Conservation (phyloP, 37 sponge, comb jelly and placozoan species). For the Chondrilla cf. caribensis region DNA sequence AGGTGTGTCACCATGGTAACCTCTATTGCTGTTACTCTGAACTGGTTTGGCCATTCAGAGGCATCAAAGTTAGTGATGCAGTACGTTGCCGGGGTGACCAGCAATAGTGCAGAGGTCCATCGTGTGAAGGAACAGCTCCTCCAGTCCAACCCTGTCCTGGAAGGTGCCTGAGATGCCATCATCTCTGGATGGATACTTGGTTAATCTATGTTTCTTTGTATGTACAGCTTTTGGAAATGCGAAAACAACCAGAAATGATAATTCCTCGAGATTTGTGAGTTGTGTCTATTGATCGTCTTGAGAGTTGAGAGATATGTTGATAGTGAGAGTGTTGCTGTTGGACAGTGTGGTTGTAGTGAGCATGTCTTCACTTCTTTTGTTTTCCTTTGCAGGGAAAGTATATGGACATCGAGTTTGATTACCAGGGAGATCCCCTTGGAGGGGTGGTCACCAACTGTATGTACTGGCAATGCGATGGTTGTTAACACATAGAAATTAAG, state of each 20-base stretch:
- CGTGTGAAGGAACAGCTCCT: constrained; percentile 80
- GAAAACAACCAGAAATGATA: constrained; percentile 83
- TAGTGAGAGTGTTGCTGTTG: no score
- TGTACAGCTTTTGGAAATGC: constrained; percentile 90
- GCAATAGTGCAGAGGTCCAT: constrained; percentile 75
- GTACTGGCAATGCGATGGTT: constrained; percentile 8
- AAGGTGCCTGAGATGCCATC: constrained; percentile 46
- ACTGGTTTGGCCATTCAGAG: constrained; percentile 29
- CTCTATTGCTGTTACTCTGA: not conserved
- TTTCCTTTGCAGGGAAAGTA: constrained; percentile 78
- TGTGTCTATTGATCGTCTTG: no score
- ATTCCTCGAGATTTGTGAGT: constrained; percentile 90
- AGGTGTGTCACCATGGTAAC: not conserved
- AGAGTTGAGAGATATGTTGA: no score
- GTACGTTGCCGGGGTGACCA: constrained; percentile 80
- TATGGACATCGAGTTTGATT: constrained; percentile 94
- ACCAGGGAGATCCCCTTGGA: constrained; percentile 83
- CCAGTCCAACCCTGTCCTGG: constrained; percentile 84
- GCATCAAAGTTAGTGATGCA: constrained; percentile 89
- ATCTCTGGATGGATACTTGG: no score
- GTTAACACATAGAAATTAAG: not conserved
- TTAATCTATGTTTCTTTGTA: not conserved
- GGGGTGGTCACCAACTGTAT: constrained; percentile 86
- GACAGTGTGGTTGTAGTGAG: no score
- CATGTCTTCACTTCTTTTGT: not conserved